phyloP scores from a whole-genome alignment of 2,888 invertebrate genomes.

The Lepidochitona cinerea region DNA sequence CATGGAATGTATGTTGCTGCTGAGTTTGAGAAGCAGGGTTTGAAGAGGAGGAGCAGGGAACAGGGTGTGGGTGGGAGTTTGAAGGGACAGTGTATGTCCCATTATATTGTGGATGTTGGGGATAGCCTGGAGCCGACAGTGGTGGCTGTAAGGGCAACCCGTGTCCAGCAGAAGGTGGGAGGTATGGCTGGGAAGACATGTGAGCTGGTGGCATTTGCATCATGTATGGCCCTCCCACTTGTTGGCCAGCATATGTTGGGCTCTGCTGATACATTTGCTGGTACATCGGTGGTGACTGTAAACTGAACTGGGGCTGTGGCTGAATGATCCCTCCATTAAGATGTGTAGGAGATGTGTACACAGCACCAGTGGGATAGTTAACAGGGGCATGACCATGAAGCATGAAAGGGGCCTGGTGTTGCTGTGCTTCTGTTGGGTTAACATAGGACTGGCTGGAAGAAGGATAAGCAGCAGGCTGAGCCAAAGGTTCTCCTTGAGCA shows the following conservation, averaged over 20 bases:
- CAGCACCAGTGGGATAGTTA: neutral
- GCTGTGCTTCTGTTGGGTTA: neutral
- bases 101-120: constrained; percentile 2
- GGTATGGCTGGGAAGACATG: constrained; percentile 15
- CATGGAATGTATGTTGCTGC: constrained; percentile 25
- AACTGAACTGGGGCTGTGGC: neutral
- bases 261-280: neutral
- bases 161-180: constrained; percentile 18
- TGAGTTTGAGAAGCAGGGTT: constrained; percentile 20
- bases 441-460: neutral
- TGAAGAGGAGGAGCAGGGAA: constrained; percentile 19
- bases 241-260: neutral
- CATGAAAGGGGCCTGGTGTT: neutral
- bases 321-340: neutral
- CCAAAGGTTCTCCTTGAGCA: neutral
- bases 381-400: neutral
- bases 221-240: constrained; percentile 4
- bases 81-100: constrained; percentile 26
- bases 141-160: constrained; percentile 37
- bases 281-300: neutral
- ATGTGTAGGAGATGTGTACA: neutral
- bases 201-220: constrained; percentile 9
- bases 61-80: constrained; percentile 31
- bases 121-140: constrained; percentile 11
- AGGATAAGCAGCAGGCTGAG: neutral